A percentile compares a stretch with the other conserved stretches of the same genome.
Conservation (phyloP, 2,888 invertebrate species). For the Elgonia sp. region DNA sequence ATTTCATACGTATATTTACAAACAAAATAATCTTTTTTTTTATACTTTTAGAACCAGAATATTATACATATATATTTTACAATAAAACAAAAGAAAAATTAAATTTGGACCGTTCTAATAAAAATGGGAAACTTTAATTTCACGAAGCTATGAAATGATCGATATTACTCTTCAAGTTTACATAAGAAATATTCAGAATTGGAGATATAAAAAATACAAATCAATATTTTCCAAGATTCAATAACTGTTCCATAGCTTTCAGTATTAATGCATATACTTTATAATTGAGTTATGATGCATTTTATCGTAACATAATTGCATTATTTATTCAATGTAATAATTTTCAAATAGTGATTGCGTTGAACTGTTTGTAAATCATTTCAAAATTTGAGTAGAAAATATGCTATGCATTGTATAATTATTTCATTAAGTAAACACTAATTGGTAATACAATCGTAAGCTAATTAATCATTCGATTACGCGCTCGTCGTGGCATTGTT, state of each 20-base stretch:
- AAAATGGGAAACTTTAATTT: too few relatives aligned
- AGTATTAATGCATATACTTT: slow-evolving; percentile 59
- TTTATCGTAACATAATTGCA: slow-evolving; percentile 57
- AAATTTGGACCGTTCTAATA: too few relatives aligned
- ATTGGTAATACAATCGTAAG: slow-evolving; percentile 69
- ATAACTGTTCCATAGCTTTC: slow-evolving; percentile 52
- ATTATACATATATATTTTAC: too few relatives aligned
- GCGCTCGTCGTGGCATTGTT: slow-evolving; percentile 61
- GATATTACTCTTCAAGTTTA: too few relatives aligned
- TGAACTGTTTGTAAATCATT: slow-evolving; percentile 68
- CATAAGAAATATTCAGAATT: too few relatives aligned
- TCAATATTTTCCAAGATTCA: slow-evolving; percentile 45
- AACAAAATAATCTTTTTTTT: too few relatives aligned
- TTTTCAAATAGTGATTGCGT: slow-evolving; percentile 54
- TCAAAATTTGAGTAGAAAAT: slow-evolving; percentile 64
- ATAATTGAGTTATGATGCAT: slow-evolving; percentile 63
- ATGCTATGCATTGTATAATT: slow-evolving; percentile 65
- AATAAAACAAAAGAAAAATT: too few relatives aligned
- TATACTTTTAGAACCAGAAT: too few relatives aligned
- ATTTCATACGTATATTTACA: too few relatives aligned
- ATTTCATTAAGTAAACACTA: slow-evolving; percentile 73
- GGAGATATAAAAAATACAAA: slow-evolving; percentile 65
- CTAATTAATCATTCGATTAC: slow-evolving; percentile 75
- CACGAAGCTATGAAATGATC: too few relatives aligned
- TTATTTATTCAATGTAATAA: slow-evolving; percentile 71